Evolutionary conservation across 2,797 vertebrate genomes (phyloP), one percentile per base, ranked within the genome.

Genomic region (Acanthornis magna): DNA sequence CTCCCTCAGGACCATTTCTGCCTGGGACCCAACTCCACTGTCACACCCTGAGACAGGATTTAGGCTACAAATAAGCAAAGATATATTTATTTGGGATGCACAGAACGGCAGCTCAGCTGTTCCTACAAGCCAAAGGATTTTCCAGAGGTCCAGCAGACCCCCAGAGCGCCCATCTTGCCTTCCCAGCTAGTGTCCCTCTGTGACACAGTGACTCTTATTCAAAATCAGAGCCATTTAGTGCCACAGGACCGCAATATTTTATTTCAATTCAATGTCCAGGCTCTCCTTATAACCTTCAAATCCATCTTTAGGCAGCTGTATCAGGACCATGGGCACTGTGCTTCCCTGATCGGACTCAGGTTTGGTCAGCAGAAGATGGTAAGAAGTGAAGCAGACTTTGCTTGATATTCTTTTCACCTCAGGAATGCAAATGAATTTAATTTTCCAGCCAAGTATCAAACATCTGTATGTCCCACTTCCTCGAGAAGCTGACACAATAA

Each of bases 401-500:
- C 50, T 58, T 60, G 50, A 74, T 91, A 89, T 89, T 62, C 36
- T 91, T 85, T 93, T 63, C 53, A 84, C 63, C 51, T 77, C 67
- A 65, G 63, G 72, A 95, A 93, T 48, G n/a, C 53, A 94, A 94
- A 90, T 76, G 22, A 51, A n/a, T 91, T 92, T 96, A 60, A 91
- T 62, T 47, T 96, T 97, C 91, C 91, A 92, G 47, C 51, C 55
- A 76, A 83, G 68, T 67, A 60, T 85, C 88, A 91, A 92, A 91
- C 89, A 76, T 96, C 91, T 86, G 60, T 23, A 55, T 21, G 57
- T 51, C 78, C 60, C 18, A 61, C 75, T 78, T 94, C 91, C 95
- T 96, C 5, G 3, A 96, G 88, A 96, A 92, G 68, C 86, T 95
- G 95, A 95, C 93, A 96, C 95, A 97, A 97, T 54, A 88, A 94